Evolutionary conservation across 2,113 vertebrate genomes (phyloP).

Genomic region (Mesoclemmys tuberculata): DNA sequence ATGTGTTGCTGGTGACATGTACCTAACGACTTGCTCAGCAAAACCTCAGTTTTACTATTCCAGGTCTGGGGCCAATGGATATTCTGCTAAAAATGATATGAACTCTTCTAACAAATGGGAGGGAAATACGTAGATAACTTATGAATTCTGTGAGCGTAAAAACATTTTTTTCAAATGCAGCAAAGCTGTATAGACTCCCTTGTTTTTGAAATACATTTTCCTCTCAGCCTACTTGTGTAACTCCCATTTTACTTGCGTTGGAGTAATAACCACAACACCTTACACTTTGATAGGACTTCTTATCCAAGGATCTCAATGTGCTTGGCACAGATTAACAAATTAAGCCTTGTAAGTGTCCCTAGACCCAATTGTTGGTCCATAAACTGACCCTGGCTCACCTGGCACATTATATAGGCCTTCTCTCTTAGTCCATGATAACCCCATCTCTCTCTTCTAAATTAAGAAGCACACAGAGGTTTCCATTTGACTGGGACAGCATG

Average conservation of each 20-base stretch:
- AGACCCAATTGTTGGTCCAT: neutral
- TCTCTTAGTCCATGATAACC: neutral
- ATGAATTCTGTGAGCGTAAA: slow-evolving; percentile 19
- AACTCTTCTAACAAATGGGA: neutral
- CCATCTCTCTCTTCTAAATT: neutral
- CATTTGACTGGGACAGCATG: neutral
- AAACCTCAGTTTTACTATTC: neutral
- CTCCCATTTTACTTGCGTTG: neutral
- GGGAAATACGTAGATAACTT: slow-evolving; percentile 20
- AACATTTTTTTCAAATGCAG: neutral
- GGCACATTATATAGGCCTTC: rapidly evolving
- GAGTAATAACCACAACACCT: rapidly evolving
- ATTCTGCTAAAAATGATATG: slow-evolving; percentile 12
- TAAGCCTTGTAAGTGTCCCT: rapidly evolving
- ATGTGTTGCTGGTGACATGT: neutral
- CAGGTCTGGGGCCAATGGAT: slow-evolving; percentile 4
- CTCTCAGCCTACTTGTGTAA: rapidly evolving
- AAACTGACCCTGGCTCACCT: neutral
- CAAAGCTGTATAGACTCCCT: neutral
- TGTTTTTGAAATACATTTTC: neutral
- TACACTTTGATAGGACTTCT: neutral
- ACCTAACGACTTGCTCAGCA: slow-evolving; percentile 1
- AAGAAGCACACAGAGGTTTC: neutral
- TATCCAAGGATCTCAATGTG: rapidly evolving
- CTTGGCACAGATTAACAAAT: neutral